Base-by-base conservation (phyloP, 2,888 invertebrate species). In the Autographa gamma region DNA sequence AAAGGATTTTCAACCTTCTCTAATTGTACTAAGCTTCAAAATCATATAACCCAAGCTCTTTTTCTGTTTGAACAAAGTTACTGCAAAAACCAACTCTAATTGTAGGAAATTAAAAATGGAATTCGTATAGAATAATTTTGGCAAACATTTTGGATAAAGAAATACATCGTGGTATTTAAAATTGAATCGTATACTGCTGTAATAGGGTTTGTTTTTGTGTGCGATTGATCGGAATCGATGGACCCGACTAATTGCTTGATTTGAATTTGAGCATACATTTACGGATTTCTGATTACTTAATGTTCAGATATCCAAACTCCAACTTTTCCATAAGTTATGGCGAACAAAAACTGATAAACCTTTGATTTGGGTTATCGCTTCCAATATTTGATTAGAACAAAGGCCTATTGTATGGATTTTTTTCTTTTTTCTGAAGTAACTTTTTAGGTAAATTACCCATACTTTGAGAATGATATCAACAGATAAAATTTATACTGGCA, bases 201-300 rank as follows among this genome's bases (percentile, higher is more conserved):
- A n/a, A 69, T 82, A 85, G 52, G 71, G 84, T 80, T 63, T 66
- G 69, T 70, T 79, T 85, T 84, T 52, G 71, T 71, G 58, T 78
- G 76, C 6, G 19, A 13, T 60, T 58, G 58, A 65, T 73, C 58
- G 14, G 38, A 68, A 82, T 84, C 80, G 71, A 79, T 79, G 75
- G 71, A 74, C 79, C 78, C 64, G n/a, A 77, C 81, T 90, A 91
- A 90, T 91, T 90, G 88, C 84, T 87, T 88, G 82, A 91, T 91
- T 91, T 91, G 88, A 88, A 89, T 91, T 81, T 80, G 76, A 82
- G 48, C 74, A 79, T 79, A 77, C 72, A 74, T 83, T 75, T 62
- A 38, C 16, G 72, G 73, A 63, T 76, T 9, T 69, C 75, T 77
- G 76, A 78, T 80, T 77, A 82, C 69, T 79, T 73, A 67, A 71